Conservation (phyloP, 1,140 invertebrate genomes). For the Subanguina moxae region DNA sequence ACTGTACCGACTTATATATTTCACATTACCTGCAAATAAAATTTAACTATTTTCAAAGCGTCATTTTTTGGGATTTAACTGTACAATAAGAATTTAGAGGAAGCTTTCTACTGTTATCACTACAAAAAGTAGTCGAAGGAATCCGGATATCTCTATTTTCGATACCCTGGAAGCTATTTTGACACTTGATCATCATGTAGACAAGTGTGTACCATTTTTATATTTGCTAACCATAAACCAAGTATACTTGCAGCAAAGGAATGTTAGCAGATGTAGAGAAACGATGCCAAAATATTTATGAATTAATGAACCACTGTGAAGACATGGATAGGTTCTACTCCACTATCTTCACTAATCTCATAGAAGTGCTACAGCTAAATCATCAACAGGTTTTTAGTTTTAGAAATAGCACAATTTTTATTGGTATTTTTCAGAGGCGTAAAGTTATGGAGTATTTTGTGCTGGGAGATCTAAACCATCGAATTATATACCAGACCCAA, state of each 20-base stretch:
- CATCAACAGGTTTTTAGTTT: background rate
- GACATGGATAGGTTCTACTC: slow-evolving; percentile 1
- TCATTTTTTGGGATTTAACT: no score
- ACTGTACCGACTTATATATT: no score
- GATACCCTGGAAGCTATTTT: background rate
- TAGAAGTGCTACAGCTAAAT: background rate
- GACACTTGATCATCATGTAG: background rate
- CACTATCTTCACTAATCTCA: background rate
- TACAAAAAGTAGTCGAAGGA: background rate
- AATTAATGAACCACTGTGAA: background rate
- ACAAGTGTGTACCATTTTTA: background rate
- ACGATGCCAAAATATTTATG: background rate
- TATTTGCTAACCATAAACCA: background rate
- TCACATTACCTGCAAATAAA: no score
- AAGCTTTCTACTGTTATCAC: background rate
- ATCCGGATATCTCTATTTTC: background rate
- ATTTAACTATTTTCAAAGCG: no score
- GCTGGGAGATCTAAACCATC: background rate
- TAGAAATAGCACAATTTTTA: background rate
- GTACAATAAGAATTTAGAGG: background rate
- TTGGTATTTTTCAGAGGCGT: background rate
- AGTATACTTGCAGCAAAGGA: background rate
- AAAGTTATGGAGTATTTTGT: background rate
- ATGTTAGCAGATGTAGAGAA: background rate
- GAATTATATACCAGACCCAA: background rate